phyloP scores from a whole-genome alignment of 2,797 vertebrate species.

The Microctenopoma lineatum region DNA sequence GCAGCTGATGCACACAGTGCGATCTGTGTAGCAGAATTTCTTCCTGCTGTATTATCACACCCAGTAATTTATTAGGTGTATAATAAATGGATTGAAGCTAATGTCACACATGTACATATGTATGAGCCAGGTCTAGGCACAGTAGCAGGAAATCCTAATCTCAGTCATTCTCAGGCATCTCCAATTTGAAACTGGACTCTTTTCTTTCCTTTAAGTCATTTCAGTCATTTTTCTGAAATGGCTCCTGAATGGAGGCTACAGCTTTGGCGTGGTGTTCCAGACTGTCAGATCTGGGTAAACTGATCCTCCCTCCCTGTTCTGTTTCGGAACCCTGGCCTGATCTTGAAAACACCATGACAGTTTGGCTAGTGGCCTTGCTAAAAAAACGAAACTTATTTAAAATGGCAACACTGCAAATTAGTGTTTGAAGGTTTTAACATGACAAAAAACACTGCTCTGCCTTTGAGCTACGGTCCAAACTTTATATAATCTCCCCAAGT shows the following conservation, averaged over 20 bases:
- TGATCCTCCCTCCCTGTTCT: constrained; percentile 69
- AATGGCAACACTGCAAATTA: constrained; percentile 74
- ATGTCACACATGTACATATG: constrained; percentile 5
- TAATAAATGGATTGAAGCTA: constrained; percentile 16
- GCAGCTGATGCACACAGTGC: neutral
- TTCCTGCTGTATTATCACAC: constrained; percentile 22
- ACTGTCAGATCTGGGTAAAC: constrained; percentile 76
- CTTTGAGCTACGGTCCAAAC: constrained; percentile 57
- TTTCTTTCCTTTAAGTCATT: constrained; percentile 68
- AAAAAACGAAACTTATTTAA: constrained; percentile 61
- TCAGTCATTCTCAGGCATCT: constrained; percentile 61
- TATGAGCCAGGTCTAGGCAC: constrained; percentile 40
- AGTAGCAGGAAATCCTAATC: constrained; percentile 66
- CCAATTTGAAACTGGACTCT: constrained; percentile 68
- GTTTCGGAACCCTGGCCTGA: constrained; percentile 53
- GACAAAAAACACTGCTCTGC: constrained; percentile 56
- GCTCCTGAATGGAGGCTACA: constrained; percentile 58
- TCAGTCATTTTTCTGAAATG: constrained; percentile 68
- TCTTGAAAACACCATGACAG: constrained; percentile 74
- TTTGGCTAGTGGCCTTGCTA: constrained; percentile 66
- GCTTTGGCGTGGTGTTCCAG: constrained; percentile 68
- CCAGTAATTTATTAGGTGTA: constrained; percentile 28
- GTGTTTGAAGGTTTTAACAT: constrained; percentile 69
- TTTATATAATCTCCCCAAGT: constrained; percentile 57
- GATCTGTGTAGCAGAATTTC: neutral